Evolutionary conservation across 2,113 vertebrate species (phyloP), one percentile per base, ranked within the genome.

Genomic region (Thinocorus orbignyianus): DNA sequence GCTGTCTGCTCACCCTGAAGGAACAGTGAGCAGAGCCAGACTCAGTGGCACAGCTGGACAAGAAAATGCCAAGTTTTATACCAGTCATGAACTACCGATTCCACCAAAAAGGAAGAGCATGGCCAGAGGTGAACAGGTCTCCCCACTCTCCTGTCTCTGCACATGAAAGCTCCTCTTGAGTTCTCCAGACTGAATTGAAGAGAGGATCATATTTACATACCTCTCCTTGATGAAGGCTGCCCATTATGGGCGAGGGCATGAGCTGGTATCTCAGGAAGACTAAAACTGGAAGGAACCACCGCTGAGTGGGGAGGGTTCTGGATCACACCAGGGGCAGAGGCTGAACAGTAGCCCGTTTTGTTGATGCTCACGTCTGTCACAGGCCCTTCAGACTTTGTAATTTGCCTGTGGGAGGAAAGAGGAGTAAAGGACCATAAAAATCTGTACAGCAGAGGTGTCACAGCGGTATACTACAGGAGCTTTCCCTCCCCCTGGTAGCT

Each of bases 401-500:
- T 83, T 86, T 79, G 13, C 44, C 65, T 58, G 86, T 74, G 83
- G 91, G 83, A 97, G 88, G 44, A 92, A 76, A 89, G 31, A 84
- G 48, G 60, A 86, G 44, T 54, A 74, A 60, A 92, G 54, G n/a
- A 81, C 57, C 44, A 54, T 81, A 76, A 90, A 81, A 41, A 69
- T 57, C 44, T 78, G 37, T 25, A 46, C 31, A 78, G 70, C 76
- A 71, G 16, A 85, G 77, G 66, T 68, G 20, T 37, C 80, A 83
- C 11, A 18, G 83, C 2, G 8, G 44, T 66, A 60, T 81, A 81
- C 79, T 76, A 84, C 64, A 81, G 49, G 65, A 95, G 65, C 17
- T 65, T 62, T 80, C 54, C 48, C 92, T 94, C 92, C 80, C 61
- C 69, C 90, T 80, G 25, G 93, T 96, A 97, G 93, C 73, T 92